Percentiles rank a stretch among this genome's conserved stretches.
These are phyloP conservation scores for Meloe dianella DNA, from an alignment of 2,888 invertebrate genomes.

Conservation along the genomic window DNA sequence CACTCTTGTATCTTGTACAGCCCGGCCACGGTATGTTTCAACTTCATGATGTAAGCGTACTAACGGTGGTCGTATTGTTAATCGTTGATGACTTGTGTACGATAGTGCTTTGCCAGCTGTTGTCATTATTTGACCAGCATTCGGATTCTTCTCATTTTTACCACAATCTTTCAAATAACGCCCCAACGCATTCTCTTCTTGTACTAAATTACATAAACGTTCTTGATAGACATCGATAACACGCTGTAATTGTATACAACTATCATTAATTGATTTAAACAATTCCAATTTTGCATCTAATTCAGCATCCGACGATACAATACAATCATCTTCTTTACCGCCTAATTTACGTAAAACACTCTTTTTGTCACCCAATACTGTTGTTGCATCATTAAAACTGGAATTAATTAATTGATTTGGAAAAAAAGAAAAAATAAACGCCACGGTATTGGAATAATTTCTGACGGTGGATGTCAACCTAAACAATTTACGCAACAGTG, in stretches of 20 bases:
- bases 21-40: slow-evolving; percentile 95
- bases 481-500: background rate
- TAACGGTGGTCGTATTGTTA: slow-evolving; percentile 84
- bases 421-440: background rate
- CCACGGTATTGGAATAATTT: background rate
- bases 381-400: slow-evolving; percentile 74
- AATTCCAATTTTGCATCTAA: slow-evolving; percentile 95
- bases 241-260: slow-evolving; percentile 84
- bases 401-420: background rate
- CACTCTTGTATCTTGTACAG: slow-evolving; percentile 89
- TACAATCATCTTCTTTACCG: slow-evolving; percentile 96
- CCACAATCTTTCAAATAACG: slow-evolving; percentile 93
- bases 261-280: slow-evolving; percentile 90
- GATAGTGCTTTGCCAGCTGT: slow-evolving; percentile 79
- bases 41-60: slow-evolving; percentile 91
- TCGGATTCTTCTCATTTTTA: slow-evolving; percentile 82
- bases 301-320: slow-evolving; percentile 95
- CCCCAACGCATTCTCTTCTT: slow-evolving; percentile 92
- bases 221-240: slow-evolving; percentile 94
- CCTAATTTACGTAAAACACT: slow-evolving; percentile 91
- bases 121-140: slow-evolving; percentile 84
- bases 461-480: background rate
- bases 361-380: slow-evolving; percentile 99
- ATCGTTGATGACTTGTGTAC: slow-evolving; percentile 82
- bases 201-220: slow-evolving; percentile 87